These are phyloP conservation scores for Penaeus japonicus DNA, from an alignment of 1,140 invertebrate genomes.

Conservation along the genomic window DNA sequence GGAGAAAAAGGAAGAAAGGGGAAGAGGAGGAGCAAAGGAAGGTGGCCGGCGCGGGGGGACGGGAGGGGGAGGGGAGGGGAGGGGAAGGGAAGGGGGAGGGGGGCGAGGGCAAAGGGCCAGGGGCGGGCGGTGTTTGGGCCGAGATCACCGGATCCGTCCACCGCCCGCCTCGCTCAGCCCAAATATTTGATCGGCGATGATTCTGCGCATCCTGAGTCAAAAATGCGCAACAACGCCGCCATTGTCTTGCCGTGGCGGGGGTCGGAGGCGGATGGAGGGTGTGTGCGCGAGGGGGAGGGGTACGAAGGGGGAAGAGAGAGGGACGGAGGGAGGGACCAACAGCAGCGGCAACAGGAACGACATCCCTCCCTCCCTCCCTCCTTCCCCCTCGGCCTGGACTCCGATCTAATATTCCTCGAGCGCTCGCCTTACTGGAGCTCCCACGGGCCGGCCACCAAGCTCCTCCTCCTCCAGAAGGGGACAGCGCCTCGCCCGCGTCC, in stretches of 20 bases:
- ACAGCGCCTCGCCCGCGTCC: too few species aligned
- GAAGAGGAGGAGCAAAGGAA: background rate
- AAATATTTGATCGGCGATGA: conserved; percentile 52
- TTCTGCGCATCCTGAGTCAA: conserved; percentile 44
- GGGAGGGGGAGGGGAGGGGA: background rate
- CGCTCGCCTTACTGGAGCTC: too few species aligned
- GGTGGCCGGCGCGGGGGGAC: background rate
- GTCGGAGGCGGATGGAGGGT: background rate
- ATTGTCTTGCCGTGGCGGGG: conserved; percentile 36
- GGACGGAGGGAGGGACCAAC: background rate
- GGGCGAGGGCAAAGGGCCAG: background rate
- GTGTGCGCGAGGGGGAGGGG: background rate
- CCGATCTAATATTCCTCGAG: too few species aligned
- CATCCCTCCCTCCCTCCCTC: background rate
- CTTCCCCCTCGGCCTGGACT: too few species aligned
- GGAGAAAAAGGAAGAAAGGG: background rate
- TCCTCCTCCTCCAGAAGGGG: too few species aligned
- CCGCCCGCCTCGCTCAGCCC: conserved; percentile 33
- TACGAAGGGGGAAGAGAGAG: background rate
- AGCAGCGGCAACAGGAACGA: background rate
- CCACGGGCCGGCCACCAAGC: too few species aligned
- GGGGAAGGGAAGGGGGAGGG: too few species aligned
- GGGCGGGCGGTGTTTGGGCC: background rate
- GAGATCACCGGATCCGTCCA: background rate
- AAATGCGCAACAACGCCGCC: conserved; percentile 46